Conservation (phyloP, 2,888 invertebrate species). For the Synergus gifuensis region DNA sequence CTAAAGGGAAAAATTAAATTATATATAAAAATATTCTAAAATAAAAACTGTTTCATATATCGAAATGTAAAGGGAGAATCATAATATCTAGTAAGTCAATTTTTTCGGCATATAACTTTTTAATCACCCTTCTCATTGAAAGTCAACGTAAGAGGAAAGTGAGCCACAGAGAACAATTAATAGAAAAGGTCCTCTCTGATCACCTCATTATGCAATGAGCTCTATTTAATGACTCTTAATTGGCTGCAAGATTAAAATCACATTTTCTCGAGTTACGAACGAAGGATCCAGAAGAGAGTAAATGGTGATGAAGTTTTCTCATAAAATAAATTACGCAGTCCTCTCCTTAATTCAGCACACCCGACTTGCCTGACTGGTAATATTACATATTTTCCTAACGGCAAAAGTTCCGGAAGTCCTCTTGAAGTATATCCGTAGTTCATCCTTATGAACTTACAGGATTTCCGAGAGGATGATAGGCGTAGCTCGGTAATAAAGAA, state of each 20-base stretch:
- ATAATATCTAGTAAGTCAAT: neutral
- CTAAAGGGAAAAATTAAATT: no score
- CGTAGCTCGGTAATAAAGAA: slow-evolving; percentile 31
- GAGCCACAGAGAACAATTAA: slow-evolving; percentile 5
- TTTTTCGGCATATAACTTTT: neutral
- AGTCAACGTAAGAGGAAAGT: neutral
- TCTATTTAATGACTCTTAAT: slow-evolving; percentile 44
- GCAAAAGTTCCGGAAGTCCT: slow-evolving; percentile 57
- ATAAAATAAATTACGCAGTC: slow-evolving; percentile 63
- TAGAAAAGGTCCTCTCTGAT: slow-evolving; percentile 10
- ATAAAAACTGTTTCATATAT: no score
- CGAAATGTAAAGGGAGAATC: no score
- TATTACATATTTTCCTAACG: slow-evolving; percentile 66
- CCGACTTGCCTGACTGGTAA: slow-evolving; percentile 56
- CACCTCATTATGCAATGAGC: slow-evolving; percentile 24
- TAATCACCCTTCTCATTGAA: neutral
- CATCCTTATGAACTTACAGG: slow-evolving; percentile 46
- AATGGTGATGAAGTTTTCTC: slow-evolving; percentile 61
- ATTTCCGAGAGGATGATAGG: slow-evolving; percentile 17
- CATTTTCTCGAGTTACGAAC: slow-evolving; percentile 56
- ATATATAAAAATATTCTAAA: no score
- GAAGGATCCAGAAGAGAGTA: slow-evolving; percentile 51
- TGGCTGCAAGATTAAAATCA: slow-evolving; percentile 61
- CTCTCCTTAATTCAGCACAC: slow-evolving; percentile 61
- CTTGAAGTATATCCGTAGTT: slow-evolving; percentile 48